Percentiles rank a stretch among this genome's conserved stretches.
phyloP scores from a whole-genome alignment of 1,140 invertebrate genomes.

The Chrysoperla carnea region DNA sequence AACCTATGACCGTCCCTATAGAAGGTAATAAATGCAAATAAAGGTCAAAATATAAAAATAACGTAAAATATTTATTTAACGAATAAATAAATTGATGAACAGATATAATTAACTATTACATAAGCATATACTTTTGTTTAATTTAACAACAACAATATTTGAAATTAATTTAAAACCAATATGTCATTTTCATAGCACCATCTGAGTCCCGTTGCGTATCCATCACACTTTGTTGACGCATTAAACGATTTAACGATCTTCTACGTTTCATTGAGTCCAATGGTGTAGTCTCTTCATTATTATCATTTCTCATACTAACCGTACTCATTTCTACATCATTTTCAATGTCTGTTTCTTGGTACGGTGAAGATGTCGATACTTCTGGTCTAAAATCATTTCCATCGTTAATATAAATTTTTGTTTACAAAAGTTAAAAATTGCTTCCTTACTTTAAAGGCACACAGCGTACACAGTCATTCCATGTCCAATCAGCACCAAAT shows the following conservation, averaged over 20 bases:
- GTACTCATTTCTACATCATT: slow-evolving; percentile 15
- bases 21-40: too few relatives aligned
- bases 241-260: slow-evolving; percentile 41
- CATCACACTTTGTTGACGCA: slow-evolving; percentile 55
- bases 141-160: too few relatives aligned
- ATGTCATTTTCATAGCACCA: slow-evolving; percentile 63
- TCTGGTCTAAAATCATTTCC: slow-evolving; percentile 17
- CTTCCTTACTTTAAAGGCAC: slow-evolving; percentile 34
- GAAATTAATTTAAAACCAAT: slow-evolving; percentile 46
- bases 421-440: background rate
- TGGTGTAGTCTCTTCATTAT: slow-evolving; percentile 20
- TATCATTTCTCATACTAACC: background rate
- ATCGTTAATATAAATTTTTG: background rate
- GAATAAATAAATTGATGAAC: too few relatives aligned
- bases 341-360: slow-evolving; percentile 7
- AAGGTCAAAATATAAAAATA: too few relatives aligned
- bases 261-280: slow-evolving; percentile 20
- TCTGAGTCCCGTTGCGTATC: slow-evolving; percentile 58
- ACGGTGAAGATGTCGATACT: slow-evolving; percentile 6
- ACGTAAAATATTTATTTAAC: too few relatives aligned
- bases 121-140: too few relatives aligned
- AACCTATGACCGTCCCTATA: too few relatives aligned
- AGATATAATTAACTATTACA: too few relatives aligned
- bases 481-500: slow-evolving; percentile 69
- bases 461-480: slow-evolving; percentile 50